Base-by-base conservation (phyloP, 2,888 invertebrate species). In the Leptinotarsa peninsularis region DNA sequence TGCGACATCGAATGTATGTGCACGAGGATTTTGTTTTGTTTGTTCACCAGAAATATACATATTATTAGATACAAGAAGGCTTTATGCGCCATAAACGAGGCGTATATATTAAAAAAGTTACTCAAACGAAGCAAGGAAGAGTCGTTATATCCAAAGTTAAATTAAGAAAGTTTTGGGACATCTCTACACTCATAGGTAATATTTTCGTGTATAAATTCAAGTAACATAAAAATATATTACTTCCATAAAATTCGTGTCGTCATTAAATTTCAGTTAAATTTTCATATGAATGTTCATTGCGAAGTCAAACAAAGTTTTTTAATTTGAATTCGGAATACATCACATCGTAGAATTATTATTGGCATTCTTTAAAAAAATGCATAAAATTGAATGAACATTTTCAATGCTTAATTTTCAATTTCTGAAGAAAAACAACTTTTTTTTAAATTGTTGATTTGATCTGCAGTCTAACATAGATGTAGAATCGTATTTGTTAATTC, bases 31-130 rank as follows among this genome's bases (percentile, higher is more conserved):
- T 27, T 15, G 63, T 56, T 56, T 66, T 67, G 66, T 72, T 66
- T 66, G 71, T 56, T 58, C 54, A 21, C 66, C 54, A n/a, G 54
- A 67, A 66, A 72, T 72, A 66, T 72, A 66, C 54, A 67, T 66
- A 66, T 72, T 72, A 52, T 56, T 17, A 66, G 66, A 66, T 73
- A 63, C 70, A 66, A 63, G 33, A 63, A n/a, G 63, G 43, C 43
- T 63, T 63, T 43, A 70, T 70, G 70, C 23, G 27, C 23, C 69
- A 74, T 74, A 74, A 74, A 74, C 66, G 66, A 54, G 21, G 18
- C 27, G 66, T 66, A 69, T 66, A 54, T 74, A 74, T 74, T 74
- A 74, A 74, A 73, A 74, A 74, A 74, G 70, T 74, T 70, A n/a
- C 56, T 70, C 49, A 66, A 74, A 70, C 69, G 69, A 73, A 74